Base-by-base conservation (phyloP, 2,888 invertebrate species). In the Thereva unica region DNA sequence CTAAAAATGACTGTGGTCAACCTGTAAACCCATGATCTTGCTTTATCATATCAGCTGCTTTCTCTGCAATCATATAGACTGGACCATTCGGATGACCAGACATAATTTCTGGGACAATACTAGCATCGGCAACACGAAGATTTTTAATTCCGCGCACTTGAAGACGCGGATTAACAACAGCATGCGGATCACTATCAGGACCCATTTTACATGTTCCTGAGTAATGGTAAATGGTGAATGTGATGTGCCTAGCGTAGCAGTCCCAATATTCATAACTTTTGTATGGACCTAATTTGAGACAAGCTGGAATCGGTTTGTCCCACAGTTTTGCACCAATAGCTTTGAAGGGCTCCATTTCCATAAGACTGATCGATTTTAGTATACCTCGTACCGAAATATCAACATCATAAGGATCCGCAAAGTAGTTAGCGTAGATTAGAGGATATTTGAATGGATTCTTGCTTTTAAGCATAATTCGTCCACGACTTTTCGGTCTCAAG, bases 391-490 rank as follows among this genome's bases (percentile, higher is more conserved):
- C 77, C 12, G 87, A 74, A 0, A 85, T 86, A 5, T 83, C 79
- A 0, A 85, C 74, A 71, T 91, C 91, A 41, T 81, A 76, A 1
- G 83, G 82, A 50, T 85, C 80, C 7, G 83, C 79, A 54, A 87
- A 81, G 74, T 90, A 90, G 74, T 89, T 88, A 0, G 88, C 84
- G 65, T 85, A 83, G 70, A 90, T 82, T 37, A 82, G 76, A 1
- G 89, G 90, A 70, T 85, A 82, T 7, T 84, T 83, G 23, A 83
- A 80, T 0, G 88, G 88, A 75, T 89, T 84, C 2, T 75, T 83
- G 44, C 85, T 82, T 71, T 80, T 83, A 40, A 91, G 79, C 69
- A 84, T 84, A 7, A 90, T 74, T 65, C 78, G 78, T 7, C 90
- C 90, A 12, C 83, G 80, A 40, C 88, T 88, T 71, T 84, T 84